Evolutionary conservation across 2,888 invertebrate genomes (phyloP).

Genomic region (Amblyjoppa proteus): DNA sequence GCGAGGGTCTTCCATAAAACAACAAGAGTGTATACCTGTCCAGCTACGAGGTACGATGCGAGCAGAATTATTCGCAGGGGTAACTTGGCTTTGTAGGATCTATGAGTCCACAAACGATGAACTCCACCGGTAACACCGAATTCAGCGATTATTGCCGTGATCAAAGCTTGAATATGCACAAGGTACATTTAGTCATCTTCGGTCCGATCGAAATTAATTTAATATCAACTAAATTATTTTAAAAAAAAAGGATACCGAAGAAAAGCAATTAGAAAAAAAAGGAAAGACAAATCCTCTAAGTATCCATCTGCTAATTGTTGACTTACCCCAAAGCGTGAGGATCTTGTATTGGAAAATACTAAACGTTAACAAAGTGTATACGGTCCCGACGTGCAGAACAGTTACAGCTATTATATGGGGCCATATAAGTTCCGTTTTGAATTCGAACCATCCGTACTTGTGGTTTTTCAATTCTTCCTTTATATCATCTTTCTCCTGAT

Average conservation of each 20-base stretch:
- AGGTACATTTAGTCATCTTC: neutral
- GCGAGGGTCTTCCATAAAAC: neutral
- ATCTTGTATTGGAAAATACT: slow-evolving; percentile 80
- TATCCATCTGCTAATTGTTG: neutral
- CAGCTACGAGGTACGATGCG: slow-evolving; percentile 56
- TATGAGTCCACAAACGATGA: slow-evolving; percentile 69
- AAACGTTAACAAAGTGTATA: slow-evolving; percentile 82
- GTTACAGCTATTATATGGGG: slow-evolving; percentile 86
- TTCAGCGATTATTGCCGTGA: slow-evolving; percentile 44
- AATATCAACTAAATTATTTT: neutral
- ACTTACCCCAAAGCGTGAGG: slow-evolving; percentile 87
- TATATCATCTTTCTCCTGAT: neutral
- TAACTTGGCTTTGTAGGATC: slow-evolving; percentile 65
- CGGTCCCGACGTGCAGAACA: slow-evolving; percentile 85
- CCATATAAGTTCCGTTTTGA: slow-evolving; percentile 88
- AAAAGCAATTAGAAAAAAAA: too few species aligned
- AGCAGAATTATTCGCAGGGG: slow-evolving; percentile 60
- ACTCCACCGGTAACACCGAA: slow-evolving; percentile 68
- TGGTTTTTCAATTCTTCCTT: neutral
- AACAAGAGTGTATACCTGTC: slow-evolving; percentile 57
- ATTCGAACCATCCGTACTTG: slow-evolving; percentile 78
- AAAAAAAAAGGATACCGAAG: neutral
- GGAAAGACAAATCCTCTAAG: neutral
- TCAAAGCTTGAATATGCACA: slow-evolving; percentile 28
- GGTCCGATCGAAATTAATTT: neutral